These are phyloP conservation scores for Genyomyrus donnyi DNA, from an alignment of 2,113 vertebrate genomes.

Conservation along the genomic window DNA sequence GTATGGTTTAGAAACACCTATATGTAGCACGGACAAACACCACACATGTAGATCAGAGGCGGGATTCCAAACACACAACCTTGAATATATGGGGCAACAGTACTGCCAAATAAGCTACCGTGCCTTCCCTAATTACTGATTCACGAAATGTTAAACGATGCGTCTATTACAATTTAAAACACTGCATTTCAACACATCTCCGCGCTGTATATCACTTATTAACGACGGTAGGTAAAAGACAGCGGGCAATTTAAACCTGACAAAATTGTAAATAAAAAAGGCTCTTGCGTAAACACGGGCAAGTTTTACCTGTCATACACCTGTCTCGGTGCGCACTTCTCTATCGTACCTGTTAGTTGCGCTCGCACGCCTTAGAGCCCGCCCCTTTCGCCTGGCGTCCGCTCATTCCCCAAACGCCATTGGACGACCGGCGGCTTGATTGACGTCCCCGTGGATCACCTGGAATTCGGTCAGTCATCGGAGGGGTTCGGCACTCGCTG, in stretches of 20 bases:
- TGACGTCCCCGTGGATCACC: conserved; percentile 56
- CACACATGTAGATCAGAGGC: neutral
- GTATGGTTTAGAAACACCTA: neutral
- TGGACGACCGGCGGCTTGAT: conserved; percentile 43
- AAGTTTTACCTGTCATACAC: conserved; percentile 46
- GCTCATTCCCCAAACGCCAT: conserved; percentile 37
- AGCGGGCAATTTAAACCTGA: neutral
- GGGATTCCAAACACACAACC: neutral
- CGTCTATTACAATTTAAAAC: neutral
- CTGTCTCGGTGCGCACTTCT: conserved; percentile 43
- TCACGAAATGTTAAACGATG: neutral
- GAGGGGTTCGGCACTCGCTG: conserved; percentile 27
- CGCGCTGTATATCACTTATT: neutral
- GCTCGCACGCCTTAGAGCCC: conserved; percentile 40
- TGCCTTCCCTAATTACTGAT: neutral
- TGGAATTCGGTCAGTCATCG: conserved; percentile 55
- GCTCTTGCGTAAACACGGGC: neutral
- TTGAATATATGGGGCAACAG: neutral
- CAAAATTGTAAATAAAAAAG: neutral
- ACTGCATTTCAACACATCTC: neutral
- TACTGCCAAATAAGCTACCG: neutral
- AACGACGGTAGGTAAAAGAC: neutral
- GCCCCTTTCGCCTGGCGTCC: conserved; percentile 33
- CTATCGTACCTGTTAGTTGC: conserved; percentile 45
- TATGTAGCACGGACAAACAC: neutral